phyloP scores from a whole-genome alignment of 2,888 invertebrate genomes.

The Eilema sororculum region DNA sequence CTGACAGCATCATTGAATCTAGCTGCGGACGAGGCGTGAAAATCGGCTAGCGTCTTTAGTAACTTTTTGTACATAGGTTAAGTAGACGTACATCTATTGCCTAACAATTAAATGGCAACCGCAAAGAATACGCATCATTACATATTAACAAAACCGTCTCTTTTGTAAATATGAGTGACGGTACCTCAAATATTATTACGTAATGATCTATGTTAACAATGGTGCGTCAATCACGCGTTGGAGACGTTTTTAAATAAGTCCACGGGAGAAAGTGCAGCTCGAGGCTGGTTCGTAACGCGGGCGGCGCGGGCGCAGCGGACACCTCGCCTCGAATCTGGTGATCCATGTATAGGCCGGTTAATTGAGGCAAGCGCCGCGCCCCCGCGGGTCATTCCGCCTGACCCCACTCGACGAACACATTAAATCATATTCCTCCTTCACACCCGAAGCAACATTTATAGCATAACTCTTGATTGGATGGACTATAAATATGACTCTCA shows the following conservation, averaged over 20 bases:
- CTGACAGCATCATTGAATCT: conserved; percentile 53
- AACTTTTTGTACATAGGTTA: conserved; percentile 73
- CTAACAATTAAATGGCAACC: conserved; percentile 84
- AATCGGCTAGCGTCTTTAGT: conserved; percentile 61
- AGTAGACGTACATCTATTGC: conserved; percentile 74
- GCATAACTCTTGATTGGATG: conserved; percentile 58
- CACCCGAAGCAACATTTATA: conserved; percentile 42
- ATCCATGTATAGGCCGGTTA: conserved; percentile 64
- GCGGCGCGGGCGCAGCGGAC: conserved; percentile 38
- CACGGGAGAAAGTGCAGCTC: conserved; percentile 81
- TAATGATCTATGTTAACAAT: conserved; percentile 78
- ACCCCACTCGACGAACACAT: conserved; percentile 53
- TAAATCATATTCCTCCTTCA: conserved; percentile 36
- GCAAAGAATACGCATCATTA: conserved; percentile 82
- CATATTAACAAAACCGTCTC: conserved; percentile 80
- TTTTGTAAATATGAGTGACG: conserved; percentile 81
- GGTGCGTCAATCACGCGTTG: conserved; percentile 79
- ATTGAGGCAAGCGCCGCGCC: conserved; percentile 67
- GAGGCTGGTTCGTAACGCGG: conserved; percentile 66
- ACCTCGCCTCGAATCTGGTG: conserved; percentile 44
- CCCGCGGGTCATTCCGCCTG: conserved; percentile 63
- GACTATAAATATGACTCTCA: conserved; percentile 39
- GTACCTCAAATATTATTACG: conserved; percentile 78
- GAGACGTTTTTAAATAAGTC: conserved; percentile 85
- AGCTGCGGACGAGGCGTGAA: conserved; percentile 56